Evolutionary conservation across 2,888 invertebrate species (phyloP).

Genomic region (Campopleginae sp.): DNA sequence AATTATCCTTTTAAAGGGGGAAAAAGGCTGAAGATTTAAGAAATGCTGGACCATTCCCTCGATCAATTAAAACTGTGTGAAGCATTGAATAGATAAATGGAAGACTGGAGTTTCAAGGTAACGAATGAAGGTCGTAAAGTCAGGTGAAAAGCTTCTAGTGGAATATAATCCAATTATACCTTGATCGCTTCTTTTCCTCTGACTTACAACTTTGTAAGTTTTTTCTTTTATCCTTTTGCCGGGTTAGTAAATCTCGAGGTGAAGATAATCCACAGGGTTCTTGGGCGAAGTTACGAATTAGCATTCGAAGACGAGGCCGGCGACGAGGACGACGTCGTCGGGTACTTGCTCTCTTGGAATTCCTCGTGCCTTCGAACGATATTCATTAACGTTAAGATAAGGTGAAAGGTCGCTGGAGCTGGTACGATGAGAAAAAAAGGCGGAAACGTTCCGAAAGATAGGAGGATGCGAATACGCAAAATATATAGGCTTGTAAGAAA

Average conservation of each 20-base stretch:
- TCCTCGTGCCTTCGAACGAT: constrained; percentile 53
- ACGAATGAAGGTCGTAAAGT: constrained; percentile 23
- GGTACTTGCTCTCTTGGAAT: constrained; percentile 20
- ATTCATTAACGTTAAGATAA: constrained; percentile 74
- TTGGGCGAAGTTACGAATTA: constrained; percentile 56
- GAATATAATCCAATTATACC: constrained; percentile 49
- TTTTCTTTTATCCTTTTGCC: constrained; percentile 40
- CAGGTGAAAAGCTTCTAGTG: constrained; percentile 40
- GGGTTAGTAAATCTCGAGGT: constrained; percentile 39
- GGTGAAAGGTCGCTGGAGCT: constrained; percentile 55
- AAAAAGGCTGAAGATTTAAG: not conserved
- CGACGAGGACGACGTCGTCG: constrained; percentile 31
- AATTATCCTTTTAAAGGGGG: not conserved
- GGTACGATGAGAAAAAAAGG: constrained; percentile 30
- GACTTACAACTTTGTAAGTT: constrained; percentile 28
- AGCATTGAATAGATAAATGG: constrained; percentile 22
- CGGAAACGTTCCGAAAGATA: constrained; percentile 21
- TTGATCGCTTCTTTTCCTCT: constrained; percentile 12
- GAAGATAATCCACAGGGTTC: constrained; percentile 40
- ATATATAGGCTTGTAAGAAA: constrained; percentile 14
- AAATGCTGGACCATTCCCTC: not conserved
- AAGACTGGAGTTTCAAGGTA: constrained; percentile 1
- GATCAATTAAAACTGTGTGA: constrained; percentile 26
- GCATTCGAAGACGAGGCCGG: constrained; percentile 50
- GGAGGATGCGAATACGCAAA: constrained; percentile 28